These are phyloP conservation scores for Enteromius argenteus DNA, from an alignment of 2,797 vertebrate genomes.

Conservation along the genomic window DNA sequence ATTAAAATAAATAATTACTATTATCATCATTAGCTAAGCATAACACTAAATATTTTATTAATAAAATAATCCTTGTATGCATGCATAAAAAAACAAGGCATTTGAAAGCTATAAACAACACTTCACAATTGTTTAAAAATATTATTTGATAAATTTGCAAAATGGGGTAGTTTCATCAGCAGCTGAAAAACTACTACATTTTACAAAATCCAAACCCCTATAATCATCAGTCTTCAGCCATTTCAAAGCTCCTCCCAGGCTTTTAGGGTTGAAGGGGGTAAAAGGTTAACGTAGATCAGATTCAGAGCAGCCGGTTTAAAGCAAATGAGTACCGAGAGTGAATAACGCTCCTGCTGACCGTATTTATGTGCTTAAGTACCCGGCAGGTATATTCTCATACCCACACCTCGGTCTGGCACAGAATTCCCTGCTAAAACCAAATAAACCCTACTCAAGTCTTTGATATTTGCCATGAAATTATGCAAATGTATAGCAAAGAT, in stretches of 20 bases:
- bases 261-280: slow-evolving; percentile 67
- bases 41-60: neutral
- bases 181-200: slow-evolving; percentile 8
- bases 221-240: slow-evolving; percentile 90
- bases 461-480: neutral
- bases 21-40: neutral
- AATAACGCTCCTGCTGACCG: slow-evolving; percentile 66
- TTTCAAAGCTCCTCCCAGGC: slow-evolving; percentile 74
- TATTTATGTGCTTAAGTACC: slow-evolving; percentile 64
- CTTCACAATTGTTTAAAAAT: neutral
- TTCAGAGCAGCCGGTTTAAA: slow-evolving; percentile 82
- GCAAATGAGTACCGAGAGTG: slow-evolving; percentile 70
- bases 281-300: slow-evolving; percentile 82
- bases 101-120: neutral
- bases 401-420: slow-evolving; percentile 54
- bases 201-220: neutral
- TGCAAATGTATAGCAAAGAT: neutral
- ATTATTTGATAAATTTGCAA: neutral
- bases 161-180: neutral
- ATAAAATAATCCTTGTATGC: neutral
- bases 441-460: slow-evolving; percentile 68
- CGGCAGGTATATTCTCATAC: slow-evolving; percentile 51
- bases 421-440: slow-evolving; percentile 65
- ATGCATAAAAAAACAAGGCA: neutral
- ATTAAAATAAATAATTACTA: neutral